These are phyloP conservation scores for Drosophila seclusa DNA, from an alignment of 2,888 invertebrate genomes.

Conservation along the genomic window DNA sequence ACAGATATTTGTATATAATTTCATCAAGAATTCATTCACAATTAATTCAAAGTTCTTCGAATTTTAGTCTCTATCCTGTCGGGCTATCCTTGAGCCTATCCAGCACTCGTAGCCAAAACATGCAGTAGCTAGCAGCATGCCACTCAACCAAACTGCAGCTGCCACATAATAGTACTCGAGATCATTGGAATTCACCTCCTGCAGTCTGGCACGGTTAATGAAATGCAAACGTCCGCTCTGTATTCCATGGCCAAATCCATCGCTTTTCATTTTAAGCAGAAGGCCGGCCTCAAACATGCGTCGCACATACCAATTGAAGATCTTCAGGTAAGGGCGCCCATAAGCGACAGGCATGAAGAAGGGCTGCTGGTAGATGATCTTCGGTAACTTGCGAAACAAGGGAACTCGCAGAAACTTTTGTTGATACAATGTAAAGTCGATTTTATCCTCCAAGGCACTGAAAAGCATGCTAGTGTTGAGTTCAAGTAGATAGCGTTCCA, in stretches of 20 bases:
- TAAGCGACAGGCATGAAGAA: constrained; percentile 62
- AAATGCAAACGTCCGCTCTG: constrained; percentile 57
- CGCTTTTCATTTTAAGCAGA: constrained; percentile 57
- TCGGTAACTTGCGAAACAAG: constrained; percentile 51
- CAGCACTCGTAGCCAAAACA: constrained; percentile 43
- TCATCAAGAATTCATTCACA: neutral
- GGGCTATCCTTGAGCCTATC: neutral
- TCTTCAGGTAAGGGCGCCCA: constrained; percentile 64
- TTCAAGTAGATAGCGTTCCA: constrained; percentile 39
- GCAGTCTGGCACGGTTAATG: constrained; percentile 35
- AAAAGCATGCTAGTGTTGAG: constrained; percentile 60
- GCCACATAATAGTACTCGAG: constrained; percentile 60
- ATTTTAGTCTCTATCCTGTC: neutral
- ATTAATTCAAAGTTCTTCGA: neutral
- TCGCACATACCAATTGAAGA: constrained; percentile 63
- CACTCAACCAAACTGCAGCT: constrained; percentile 36
- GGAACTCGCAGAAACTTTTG: constrained; percentile 65
- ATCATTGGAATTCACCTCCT: constrained; percentile 59
- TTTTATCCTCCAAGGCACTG: constrained; percentile 57
- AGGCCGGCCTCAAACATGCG: constrained; percentile 66
- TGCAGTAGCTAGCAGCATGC: constrained; percentile 42
- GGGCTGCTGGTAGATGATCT: constrained; percentile 61
- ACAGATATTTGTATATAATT: neutral
- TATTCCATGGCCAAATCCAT: constrained; percentile 64
- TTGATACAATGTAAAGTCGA: constrained; percentile 65